A percentile compares a stretch with the other conserved stretches of the same genome.
phyloP scores from a whole-genome alignment of 2,888 invertebrate species.

The Lasioglossum lativentre region DNA sequence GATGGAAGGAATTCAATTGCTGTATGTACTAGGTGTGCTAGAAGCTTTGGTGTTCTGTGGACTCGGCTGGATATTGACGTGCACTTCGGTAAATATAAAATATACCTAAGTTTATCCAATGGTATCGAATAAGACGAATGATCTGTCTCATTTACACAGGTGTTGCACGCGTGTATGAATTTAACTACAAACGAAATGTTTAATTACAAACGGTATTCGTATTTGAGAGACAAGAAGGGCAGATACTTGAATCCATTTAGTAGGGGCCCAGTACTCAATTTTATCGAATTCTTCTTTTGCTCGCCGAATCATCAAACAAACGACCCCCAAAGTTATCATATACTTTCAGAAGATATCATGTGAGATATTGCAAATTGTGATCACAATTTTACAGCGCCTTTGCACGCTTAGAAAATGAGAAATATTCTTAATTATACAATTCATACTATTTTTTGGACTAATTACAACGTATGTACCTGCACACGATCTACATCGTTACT shows the following conservation, averaged over 20 bases:
- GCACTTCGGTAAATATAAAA: slow-evolving; percentile 90
- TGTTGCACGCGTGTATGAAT: slow-evolving; percentile 96
- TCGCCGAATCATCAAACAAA: slow-evolving; percentile 92
- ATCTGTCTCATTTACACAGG: slow-evolving; percentile 86
- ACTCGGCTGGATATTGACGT: slow-evolving; percentile 94
- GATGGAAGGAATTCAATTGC: slow-evolving; percentile 92
- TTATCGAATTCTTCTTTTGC: slow-evolving; percentile 96
- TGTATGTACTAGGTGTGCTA: slow-evolving; percentile 93
- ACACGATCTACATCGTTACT: slow-evolving; percentile 43
- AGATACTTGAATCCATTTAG: slow-evolving; percentile 96
- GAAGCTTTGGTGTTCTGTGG: slow-evolving; percentile 94
- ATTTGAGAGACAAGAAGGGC: slow-evolving; percentile 94
- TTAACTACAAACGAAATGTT: slow-evolving; percentile 98
- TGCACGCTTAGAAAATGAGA: slow-evolving; percentile 36
- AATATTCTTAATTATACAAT: slow-evolving; percentile 27
- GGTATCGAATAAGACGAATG: neutral
- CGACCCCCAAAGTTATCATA: slow-evolving; percentile 86
- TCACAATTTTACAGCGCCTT: slow-evolving; percentile 37
- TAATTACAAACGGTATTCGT: slow-evolving; percentile 96
- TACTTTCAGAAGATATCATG: slow-evolving; percentile 88
- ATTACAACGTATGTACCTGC: slow-evolving; percentile 50
- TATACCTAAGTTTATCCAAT: neutral
- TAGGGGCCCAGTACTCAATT: slow-evolving; percentile 93
- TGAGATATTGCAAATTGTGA: slow-evolving; percentile 42
- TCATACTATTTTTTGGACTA: slow-evolving; percentile 47